Base-by-base conservation (phyloP, 2,797 vertebrate species). In the Eupleurogrammus muticus region DNA sequence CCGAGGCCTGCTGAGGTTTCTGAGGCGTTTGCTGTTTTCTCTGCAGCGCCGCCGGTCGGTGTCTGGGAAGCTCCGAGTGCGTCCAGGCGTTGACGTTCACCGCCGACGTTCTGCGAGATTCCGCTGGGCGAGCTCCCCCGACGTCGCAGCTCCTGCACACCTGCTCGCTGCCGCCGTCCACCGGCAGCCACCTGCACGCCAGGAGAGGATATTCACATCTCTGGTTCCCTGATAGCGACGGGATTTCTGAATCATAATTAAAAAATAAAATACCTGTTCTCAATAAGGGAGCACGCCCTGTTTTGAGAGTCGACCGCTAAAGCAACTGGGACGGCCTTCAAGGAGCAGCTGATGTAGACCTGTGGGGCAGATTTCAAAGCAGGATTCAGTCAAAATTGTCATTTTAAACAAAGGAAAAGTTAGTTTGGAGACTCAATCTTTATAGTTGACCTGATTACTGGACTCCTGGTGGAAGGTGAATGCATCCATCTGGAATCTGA, bases 171-270 rank as follows among this genome's bases (percentile, higher is more conserved):
- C 91, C 91, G 7, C 91, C 91, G 8, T 93, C 93, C 5, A 82
- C 76, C 1, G 93, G 94, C 28, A 44, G 34, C 93, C 93, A 94
- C 24, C 93, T 94, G 70, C n/a, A 82, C n/a, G n/a, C n/a, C n/a
- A n/a, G n/a, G 6, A 49, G 42, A 24, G 35, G 40, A 16, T 0
- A n/a, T 20, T 44, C 5, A 17, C 14, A 42, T 1, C 38, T 42
- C 14, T 5, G 38, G 7, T 65, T 50, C 50, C 36, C 16, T 32
- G 17, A 8, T 1, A 19, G 54, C 6, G 16, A 5, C 20, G 57
- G 28, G 17, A 44, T 6, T 13, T 4, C 20, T 56, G 16, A 16
- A 49, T 69, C 9, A 32, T 38, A 0, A 47, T 28, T n/a, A n/a
- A n/a, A 13, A 0, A 44, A 16, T 5, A 16, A 1, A 46, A 24